A percentile compares a stretch with the other conserved stretches of the same genome.
These are phyloP conservation scores for Alouatta caraya DNA, from an alignment of 2,797 vertebrate genomes.

Conservation along the genomic window DNA sequence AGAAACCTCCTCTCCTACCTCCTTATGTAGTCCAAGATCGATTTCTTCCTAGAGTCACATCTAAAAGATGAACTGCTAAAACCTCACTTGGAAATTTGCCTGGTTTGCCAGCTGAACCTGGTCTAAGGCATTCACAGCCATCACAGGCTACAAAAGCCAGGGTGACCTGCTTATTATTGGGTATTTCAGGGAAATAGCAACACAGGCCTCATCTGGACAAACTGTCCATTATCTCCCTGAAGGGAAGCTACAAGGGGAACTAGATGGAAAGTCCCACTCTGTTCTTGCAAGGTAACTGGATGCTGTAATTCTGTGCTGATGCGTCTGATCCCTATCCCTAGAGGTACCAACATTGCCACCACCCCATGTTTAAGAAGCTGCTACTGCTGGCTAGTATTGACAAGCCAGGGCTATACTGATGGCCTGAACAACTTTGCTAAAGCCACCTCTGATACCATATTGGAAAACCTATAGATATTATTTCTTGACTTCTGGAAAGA, in stretches of 20 bases:
- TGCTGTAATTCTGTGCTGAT: not conserved
- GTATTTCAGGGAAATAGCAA: not conserved
- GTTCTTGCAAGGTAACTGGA: not conserved
- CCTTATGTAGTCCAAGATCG: not conserved
- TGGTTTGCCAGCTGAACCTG: not conserved
- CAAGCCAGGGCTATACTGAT: not conserved
- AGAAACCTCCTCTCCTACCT: not conserved
- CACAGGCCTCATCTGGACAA: not conserved
- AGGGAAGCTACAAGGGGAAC: not conserved
- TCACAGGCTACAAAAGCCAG: not conserved
- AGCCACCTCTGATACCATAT: not conserved
- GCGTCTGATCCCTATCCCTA: not conserved
- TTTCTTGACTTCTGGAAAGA: not conserved
- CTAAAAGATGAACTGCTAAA: not conserved
- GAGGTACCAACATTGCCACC: not conserved
- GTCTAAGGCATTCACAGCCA: not conserved
- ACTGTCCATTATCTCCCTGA: not conserved
- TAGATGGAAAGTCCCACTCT: not conserved
- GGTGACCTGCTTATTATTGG: not conserved
- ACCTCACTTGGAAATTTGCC: not conserved
- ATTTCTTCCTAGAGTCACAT: not conserved
- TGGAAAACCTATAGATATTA: not conserved
- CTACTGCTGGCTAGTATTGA: not conserved
- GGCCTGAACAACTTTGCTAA: not conserved
- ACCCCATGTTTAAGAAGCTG: not conserved